Evolutionary conservation across 2,888 invertebrate genomes (phyloP).

Genomic region (Catocala sponsa): DNA sequence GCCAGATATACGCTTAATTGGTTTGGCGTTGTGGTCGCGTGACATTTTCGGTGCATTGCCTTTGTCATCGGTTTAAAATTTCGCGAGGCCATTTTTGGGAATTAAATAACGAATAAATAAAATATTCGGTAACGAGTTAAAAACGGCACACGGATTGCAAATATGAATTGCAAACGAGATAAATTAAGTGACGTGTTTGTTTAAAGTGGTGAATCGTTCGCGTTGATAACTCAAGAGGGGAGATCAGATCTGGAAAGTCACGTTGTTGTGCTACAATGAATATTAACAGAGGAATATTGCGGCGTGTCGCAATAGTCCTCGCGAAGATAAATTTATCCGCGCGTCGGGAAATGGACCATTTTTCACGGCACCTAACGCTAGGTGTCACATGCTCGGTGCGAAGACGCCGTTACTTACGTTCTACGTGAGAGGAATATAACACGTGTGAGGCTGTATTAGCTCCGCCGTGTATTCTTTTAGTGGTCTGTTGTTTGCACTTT

Average conservation of each 20-base stretch:
- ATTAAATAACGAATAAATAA: conserved; percentile 66
- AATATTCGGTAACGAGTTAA: conserved; percentile 39
- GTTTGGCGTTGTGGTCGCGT: conserved; percentile 83
- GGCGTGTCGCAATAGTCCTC: conserved; percentile 71
- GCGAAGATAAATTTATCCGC: conserved; percentile 85
- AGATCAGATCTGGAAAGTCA: conserved; percentile 44
- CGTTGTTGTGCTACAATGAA: conserved; percentile 79
- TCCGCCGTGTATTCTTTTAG: conserved; percentile 66
- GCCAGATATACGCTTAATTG: conserved; percentile 84
- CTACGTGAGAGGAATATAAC: conserved; percentile 78
- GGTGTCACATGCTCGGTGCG: conserved; percentile 77
- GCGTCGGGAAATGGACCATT: conserved; percentile 77
- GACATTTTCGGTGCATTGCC: conserved; percentile 84
- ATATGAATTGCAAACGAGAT: conserved; percentile 49
- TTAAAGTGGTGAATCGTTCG: conserved; percentile 30
- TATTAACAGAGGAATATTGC: conserved; percentile 84
- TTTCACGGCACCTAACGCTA: conserved; percentile 83
- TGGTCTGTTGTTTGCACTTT: conserved; percentile 63
- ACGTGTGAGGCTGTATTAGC: conserved; percentile 74
- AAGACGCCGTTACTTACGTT: conserved; percentile 81
- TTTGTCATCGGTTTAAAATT: conserved; percentile 84
- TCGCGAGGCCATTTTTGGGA: conserved; percentile 68
- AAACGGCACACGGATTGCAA: conserved; percentile 16
- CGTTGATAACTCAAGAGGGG: conserved; percentile 41
- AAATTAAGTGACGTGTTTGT: conserved; percentile 46